Evolutionary conservation across 2,113 vertebrate genomes (phyloP), one percentile per base, ranked within the genome.

Genomic region (Barnardius zonarius): DNA sequence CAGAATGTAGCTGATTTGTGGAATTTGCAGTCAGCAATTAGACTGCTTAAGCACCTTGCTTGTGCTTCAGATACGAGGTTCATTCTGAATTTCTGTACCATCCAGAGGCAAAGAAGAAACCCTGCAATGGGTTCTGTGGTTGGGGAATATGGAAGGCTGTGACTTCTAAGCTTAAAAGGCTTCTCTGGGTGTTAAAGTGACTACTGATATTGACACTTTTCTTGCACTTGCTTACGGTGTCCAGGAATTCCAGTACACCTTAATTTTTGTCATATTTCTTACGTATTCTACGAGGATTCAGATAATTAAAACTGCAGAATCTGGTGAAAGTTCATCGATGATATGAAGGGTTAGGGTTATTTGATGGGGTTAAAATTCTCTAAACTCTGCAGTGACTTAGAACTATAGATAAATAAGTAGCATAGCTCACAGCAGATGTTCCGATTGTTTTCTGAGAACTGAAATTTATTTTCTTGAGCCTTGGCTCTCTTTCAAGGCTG

Each of bases 91-190:
- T 64, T 77, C 55, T 81, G 2, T 37, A 22, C 13, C 6, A 8
- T 62, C 19, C 25, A 54, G 31, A 77, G 11, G 27, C 14, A 62
- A 39, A 57, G 31, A 13, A 70, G 69, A 62, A 92, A 4, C 2
- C 15, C 5, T 49, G 1, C 54, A 23, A 0, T 43, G 24, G 17
- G 10, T 54, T 80, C 35, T 3, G 0, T 57, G 31, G 7, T 41
- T 90, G 37, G 55, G 23, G 12, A 44, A 31, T n/a, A 15, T 44
- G 12, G 24, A 44, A 25, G 23, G 24, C 43, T 12, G 10, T 25
- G 48, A 28, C 10, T 95, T 83, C 22, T 23, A n/a, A 93, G 43
- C 16, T 49, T 72, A 27, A 88, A 92, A 79, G 28, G 4, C 51
- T 82, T 31, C 15, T 49, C 11, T 82, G 87, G 14, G 13, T 76